Evolutionary conservation across 2,113 vertebrate genomes (phyloP), one percentile per base, ranked within the genome.

Genomic region (Muntiacus reevesi): DNA sequence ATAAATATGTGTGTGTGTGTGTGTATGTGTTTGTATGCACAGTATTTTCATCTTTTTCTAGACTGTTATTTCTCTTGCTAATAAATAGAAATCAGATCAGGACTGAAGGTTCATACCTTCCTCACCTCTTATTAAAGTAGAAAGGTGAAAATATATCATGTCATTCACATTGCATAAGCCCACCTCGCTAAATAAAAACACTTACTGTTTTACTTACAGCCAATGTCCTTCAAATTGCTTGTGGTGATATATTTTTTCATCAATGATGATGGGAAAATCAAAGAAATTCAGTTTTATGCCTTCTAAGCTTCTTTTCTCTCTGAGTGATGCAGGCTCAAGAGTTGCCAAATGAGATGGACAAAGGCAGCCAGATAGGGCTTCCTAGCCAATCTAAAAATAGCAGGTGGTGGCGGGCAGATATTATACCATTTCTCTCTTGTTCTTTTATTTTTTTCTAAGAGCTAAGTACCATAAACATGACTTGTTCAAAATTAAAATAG

Each of bases 361-460:
- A 94, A 93, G 62, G 95, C 95, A 81, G 98, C 97, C 98, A 97
- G 94, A 91, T 1, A 93, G 97, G 78, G 57, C 84, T 96, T 93
- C 96, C 78, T 87, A 25, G 97, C 97, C 97, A 97, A 93, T 25
- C 96, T 97, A 93, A 98, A 97, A 96, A 97, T 96, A 98, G 97
- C 96, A 97, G 93, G 40, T 62, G 45, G 92, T 59, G 60, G 81
- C 55, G 93, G 95, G 12, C 93, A 93, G 62, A 81, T 23, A 43
- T 2, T 76, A 92, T 1, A 93, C 50, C 71, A 57, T 89, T 87
- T 82, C 67, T 90, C 81, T 85, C 60, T 96, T 81, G 40, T 27
- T 93, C 10, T 87, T 82, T 74, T 55, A 64, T 13, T 57, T 62
- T 64, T 87, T 28, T 25, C 40, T 40, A 95, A 79, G 17, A 59